Percentiles rank a stretch among this genome's conserved stretches.
Evolutionary conservation across 2,888 invertebrate genomes (phyloP).

Genomic region (Lepidocyrtinus sp.): DNA sequence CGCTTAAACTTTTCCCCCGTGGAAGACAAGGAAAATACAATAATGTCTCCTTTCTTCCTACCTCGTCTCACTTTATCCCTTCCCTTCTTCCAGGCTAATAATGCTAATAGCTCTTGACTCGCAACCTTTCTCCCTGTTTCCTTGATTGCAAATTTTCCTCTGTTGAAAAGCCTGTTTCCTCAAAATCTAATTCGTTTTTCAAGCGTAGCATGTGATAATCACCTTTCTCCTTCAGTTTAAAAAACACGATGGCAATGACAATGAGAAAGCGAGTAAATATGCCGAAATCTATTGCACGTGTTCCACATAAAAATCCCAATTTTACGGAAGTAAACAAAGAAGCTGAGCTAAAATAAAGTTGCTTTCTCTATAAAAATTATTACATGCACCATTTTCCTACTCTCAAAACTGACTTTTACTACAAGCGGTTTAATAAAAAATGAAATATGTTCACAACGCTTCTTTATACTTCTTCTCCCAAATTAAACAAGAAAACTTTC

Average conservation of each 20-base stretch:
- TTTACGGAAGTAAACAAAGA: neutral
- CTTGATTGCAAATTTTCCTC: neutral
- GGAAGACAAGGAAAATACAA: conserved; percentile 16
- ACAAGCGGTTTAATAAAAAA: conserved; percentile 26
- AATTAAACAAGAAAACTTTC: conserved; percentile 32
- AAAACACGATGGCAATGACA: neutral
- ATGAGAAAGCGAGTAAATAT: conserved; percentile 6
- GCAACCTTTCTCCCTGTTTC: neutral
- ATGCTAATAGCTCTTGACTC: conserved; percentile 18
- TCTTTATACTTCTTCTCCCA: conserved; percentile 9
- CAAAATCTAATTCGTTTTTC: conserved; percentile 23
- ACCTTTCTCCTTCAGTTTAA: neutral
- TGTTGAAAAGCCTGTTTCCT: no score
- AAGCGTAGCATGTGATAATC: conserved; percentile 1
- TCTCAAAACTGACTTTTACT: no score
- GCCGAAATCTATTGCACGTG: conserved; percentile 17
- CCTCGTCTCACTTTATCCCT: conserved; percentile 46
- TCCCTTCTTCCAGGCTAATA: conserved; percentile 8
- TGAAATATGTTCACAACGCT: conserved; percentile 15
- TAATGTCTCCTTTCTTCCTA: conserved; percentile 18
- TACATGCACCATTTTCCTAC: no score
- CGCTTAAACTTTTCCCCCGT: neutral
- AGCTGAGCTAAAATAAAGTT: neutral
- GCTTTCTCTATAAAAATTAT: neutral
- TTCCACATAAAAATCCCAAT: neutral